phyloP scores from a whole-genome alignment of 2,797 vertebrate species.

The Sebastes oblongus region DNA sequence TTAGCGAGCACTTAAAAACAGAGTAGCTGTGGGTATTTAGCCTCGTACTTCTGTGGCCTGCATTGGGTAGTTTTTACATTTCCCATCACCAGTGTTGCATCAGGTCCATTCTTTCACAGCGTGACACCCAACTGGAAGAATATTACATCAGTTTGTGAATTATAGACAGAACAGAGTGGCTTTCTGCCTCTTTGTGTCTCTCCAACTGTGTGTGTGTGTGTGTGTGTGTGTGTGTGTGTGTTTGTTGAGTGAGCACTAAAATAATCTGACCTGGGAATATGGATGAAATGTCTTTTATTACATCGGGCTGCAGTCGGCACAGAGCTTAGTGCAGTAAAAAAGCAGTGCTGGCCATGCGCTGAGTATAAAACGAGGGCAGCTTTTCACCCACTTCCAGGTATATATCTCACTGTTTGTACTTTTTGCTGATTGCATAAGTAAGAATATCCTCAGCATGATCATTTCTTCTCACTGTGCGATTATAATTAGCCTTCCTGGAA shows the following conservation, averaged over 20 bases:
- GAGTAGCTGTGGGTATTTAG: conserved; percentile 45
- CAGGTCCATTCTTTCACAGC: conserved; percentile 37
- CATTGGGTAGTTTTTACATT: conserved; percentile 24
- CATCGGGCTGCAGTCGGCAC: conserved; percentile 38
- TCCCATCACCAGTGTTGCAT: conserved; percentile 42
- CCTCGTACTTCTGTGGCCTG: conserved; percentile 27
- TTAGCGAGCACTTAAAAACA: conserved; percentile 66
- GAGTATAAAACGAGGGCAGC: conserved; percentile 1
- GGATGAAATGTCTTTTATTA: conserved; percentile 60
- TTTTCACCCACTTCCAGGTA: conserved; percentile 39
- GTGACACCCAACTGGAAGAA: conserved; percentile 15
- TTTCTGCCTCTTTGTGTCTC: background rate
- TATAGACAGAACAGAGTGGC: background rate
- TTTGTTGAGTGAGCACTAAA: conserved; percentile 52
- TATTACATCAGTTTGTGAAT: conserved; percentile 47
- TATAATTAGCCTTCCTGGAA: conserved; percentile 45
- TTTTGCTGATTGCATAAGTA: conserved; percentile 50
- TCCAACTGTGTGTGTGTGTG: background rate
- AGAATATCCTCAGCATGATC: conserved; percentile 16
- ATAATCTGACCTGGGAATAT: conserved; percentile 58
- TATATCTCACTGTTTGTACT: conserved; percentile 15
- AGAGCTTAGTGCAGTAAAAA: conserved; percentile 45
- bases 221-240: conserved; percentile 13
- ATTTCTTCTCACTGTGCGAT: conserved; percentile 27
- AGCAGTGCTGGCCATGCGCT: background rate